Conservation (phyloP, 35 echinoderm and acorn worm genomes). For the Strongylocentrotus purpuratus region DNA sequence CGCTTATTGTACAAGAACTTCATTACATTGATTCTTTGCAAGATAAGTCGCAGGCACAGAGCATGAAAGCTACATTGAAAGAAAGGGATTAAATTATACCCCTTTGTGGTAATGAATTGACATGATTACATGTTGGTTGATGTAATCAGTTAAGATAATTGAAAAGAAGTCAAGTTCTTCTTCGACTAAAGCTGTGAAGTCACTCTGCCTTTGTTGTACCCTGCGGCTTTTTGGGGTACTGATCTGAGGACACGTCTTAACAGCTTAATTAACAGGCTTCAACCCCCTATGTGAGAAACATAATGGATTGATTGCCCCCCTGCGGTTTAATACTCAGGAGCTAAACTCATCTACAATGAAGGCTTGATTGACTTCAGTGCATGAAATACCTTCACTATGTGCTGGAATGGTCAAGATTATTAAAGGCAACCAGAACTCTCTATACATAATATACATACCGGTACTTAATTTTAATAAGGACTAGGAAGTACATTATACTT, state of each 20-base stretch:
- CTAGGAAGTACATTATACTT: too few relatives aligned
- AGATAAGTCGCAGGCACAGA: background rate
- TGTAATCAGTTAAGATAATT: background rate
- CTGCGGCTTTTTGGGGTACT: background rate
- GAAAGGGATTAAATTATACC: background rate
- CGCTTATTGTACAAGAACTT: background rate
- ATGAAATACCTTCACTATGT: background rate
- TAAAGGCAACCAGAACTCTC: background rate
- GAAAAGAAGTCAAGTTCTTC: conserved; percentile 2
- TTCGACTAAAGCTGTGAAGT: background rate
- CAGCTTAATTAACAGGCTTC: conserved; percentile 17
- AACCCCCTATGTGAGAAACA: background rate
- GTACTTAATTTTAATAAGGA: too few relatives aligned
- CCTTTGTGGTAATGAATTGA: background rate
- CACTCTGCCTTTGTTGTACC: background rate
- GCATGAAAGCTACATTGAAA: background rate
- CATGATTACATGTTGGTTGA: background rate
- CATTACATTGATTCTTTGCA: background rate
- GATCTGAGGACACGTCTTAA: background rate
- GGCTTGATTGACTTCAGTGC: background rate
- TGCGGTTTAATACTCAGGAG: background rate
- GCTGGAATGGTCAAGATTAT: background rate
- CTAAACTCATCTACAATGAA: background rate
- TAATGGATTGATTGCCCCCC: background rate
- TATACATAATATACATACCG: background rate